Conservation (phyloP, 2,113 vertebrate species). For the Arvicanthis niloticus region DNA sequence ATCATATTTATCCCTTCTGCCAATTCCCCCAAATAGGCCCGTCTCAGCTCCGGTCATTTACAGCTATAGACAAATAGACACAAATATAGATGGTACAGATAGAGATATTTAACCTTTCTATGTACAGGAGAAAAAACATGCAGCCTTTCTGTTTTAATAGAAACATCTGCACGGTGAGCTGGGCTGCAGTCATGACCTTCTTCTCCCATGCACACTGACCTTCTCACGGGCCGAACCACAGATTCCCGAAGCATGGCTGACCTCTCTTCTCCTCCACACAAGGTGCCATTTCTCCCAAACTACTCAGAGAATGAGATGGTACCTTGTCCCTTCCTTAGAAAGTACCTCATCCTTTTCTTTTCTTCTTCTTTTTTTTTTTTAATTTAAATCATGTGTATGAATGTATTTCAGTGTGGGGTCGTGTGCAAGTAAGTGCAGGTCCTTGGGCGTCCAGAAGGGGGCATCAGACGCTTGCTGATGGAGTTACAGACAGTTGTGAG, state of each 20-base stretch:
- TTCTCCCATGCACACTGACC: no score
- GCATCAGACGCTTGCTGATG: neutral
- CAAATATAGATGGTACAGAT: no score
- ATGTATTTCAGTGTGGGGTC: neutral
- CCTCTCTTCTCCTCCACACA: neutral
- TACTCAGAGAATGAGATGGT: neutral
- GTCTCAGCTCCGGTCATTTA: neutral
- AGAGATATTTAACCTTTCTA: neutral
- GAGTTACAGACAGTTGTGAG: no score
- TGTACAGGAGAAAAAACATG: neutral
- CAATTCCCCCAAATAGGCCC: neutral
- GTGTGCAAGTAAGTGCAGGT: neutral
- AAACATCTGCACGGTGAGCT: neutral
- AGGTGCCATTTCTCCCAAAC: neutral
- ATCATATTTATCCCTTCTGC: neutral
- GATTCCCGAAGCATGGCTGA: neutral
- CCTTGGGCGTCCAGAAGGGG: neutral
- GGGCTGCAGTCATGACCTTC: fast-evolving
- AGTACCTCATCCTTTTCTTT: neutral
- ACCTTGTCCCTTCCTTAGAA: neutral
- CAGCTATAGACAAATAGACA: neutral
- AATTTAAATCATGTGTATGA: neutral
- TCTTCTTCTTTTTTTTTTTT: no score
- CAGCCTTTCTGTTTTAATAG: neutral
- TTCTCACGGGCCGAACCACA: neutral